Evolutionary conservation across 2,888 invertebrate species (phyloP), one percentile per base, ranked within the genome.

Genomic region (Ennomos erosarius): DNA sequence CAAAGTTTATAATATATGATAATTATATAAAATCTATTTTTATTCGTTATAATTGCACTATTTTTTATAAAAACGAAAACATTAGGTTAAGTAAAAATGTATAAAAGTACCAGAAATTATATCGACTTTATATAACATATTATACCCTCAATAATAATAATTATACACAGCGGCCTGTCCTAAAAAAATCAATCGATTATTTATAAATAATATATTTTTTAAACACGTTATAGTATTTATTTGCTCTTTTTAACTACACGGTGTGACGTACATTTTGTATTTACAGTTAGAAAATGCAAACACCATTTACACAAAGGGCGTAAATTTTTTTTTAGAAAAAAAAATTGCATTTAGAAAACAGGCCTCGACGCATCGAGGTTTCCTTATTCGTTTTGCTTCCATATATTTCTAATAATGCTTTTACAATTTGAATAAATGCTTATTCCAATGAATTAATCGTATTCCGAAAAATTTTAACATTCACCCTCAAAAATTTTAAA

Each of bases 361-460:
- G 44, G 51, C 34, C 44, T n/a, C 33, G 16, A 16, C 16, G 16
- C 16, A 26, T 6, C 6, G 13, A 12, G 40, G 10, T 42, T 42
- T 1, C 16, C 26, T 33, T n/a, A 43, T n/a, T n/a, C 26, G n/a
- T n/a, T 43, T 9, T 42, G 16, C 3, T 42, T 42, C 9, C 3
- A 42, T 42, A 8, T 16, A 16, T 8, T n/a, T 26, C 26, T 43
- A 11, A 38, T 26, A 26, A 26, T 26, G 26, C 26, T 4, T 26
- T 26, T 26, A 6, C 26, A 26, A 6, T 11, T n/a, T 43, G 43
- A 43, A 26, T 43, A 43, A 43, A 43, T 43, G 43, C 36, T 36
- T 36, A 9, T 78, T 72, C 68, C 62, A 63, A 68, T 67, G 76
- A 83, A 77, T 75, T 83, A 80, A 81, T 61, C 49, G 35, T 42